phyloP scores from a whole-genome alignment of 2,888 invertebrate genomes.

The Rotaria macrura region DNA sequence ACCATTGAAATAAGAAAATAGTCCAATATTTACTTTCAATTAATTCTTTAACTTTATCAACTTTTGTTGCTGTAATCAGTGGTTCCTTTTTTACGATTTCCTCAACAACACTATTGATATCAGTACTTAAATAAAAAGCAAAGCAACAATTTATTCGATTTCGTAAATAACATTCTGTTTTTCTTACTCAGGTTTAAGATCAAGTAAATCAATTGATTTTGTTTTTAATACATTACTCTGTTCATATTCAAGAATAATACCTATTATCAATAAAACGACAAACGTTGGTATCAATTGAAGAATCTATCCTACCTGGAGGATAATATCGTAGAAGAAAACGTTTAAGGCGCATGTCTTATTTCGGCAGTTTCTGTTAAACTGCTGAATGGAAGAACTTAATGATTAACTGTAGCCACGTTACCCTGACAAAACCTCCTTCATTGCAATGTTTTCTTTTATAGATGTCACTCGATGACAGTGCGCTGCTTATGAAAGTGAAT shows the following conservation, averaged over 20 bases:
- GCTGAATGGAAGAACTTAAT: neutral
- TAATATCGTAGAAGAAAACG: slow-evolving; percentile 49
- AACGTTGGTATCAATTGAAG: neutral
- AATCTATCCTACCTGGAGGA: slow-evolving; percentile 44
- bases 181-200: slow-evolving; percentile 47
- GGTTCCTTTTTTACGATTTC: slow-evolving; percentile 48
- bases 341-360: slow-evolving; percentile 45
- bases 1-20: neutral
- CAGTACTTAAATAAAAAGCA: slow-evolving; percentile 41
- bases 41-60: slow-evolving; percentile 47
- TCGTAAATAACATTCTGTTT: too few relatives aligned
- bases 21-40: slow-evolving; percentile 43
- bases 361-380: neutral
- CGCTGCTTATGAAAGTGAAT: too few relatives aligned
- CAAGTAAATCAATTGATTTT: slow-evolving; percentile 49
- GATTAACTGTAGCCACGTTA: neutral
- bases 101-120: slow-evolving; percentile 47
- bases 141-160: too few relatives aligned
- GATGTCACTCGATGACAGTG: neutral
- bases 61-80: slow-evolving; percentile 46
- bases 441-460: neutral
- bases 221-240: slow-evolving; percentile 48
- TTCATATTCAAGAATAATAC: slow-evolving; percentile 50
- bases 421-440: neutral
- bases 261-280: slow-evolving; percentile 38